A percentile compares a stretch with the other conserved stretches of the same genome.
phyloP scores from a whole-genome alignment of 1,140 invertebrate species.

The Phymastichus coffea region DNA sequence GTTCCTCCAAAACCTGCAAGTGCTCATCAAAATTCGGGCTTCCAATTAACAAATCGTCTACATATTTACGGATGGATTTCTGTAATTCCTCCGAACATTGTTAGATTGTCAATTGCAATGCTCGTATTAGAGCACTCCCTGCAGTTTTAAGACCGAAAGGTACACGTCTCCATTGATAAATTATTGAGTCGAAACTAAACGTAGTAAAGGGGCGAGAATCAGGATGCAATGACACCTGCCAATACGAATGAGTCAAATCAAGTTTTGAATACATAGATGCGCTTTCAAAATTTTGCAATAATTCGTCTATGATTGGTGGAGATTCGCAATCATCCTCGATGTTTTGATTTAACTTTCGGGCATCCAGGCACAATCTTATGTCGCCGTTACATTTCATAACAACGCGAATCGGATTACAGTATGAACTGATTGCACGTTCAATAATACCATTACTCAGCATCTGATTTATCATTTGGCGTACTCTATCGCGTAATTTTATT shows the following conservation, averaged over 20 bases:
- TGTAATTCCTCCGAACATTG: neutral
- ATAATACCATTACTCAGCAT: slow-evolving; percentile 31
- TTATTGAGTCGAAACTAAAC: slow-evolving; percentile 35
- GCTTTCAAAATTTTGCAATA: slow-evolving; percentile 35
- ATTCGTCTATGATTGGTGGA: slow-evolving; percentile 35
- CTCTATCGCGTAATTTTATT: slow-evolving; percentile 14
- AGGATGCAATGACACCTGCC: slow-evolving; percentile 40
- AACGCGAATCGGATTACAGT: slow-evolving; percentile 41
- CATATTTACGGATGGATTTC: neutral
- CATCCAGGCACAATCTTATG: neutral
- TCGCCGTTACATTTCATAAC: slow-evolving; percentile 34
- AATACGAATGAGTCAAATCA: slow-evolving; percentile 44
- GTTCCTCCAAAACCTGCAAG: neutral
- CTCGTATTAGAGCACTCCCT: slow-evolving; percentile 11
- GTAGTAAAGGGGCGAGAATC: slow-evolving; percentile 40
- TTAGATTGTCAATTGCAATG: neutral
- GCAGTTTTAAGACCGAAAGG: slow-evolving; percentile 17
- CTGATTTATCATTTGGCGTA: slow-evolving; percentile 23
- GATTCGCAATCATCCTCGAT: too few relatives aligned
- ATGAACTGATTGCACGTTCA: slow-evolving; percentile 35
- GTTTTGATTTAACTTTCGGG: slow-evolving; percentile 32
- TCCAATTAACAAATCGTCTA: neutral
- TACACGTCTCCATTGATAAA: slow-evolving; percentile 19
- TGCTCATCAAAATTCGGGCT: neutral
- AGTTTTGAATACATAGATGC: slow-evolving; percentile 36